Evolutionary conservation across 2,113 vertebrate genomes (phyloP), one percentile per base, ranked within the genome.

Genomic region (Salminus brasiliensis): DNA sequence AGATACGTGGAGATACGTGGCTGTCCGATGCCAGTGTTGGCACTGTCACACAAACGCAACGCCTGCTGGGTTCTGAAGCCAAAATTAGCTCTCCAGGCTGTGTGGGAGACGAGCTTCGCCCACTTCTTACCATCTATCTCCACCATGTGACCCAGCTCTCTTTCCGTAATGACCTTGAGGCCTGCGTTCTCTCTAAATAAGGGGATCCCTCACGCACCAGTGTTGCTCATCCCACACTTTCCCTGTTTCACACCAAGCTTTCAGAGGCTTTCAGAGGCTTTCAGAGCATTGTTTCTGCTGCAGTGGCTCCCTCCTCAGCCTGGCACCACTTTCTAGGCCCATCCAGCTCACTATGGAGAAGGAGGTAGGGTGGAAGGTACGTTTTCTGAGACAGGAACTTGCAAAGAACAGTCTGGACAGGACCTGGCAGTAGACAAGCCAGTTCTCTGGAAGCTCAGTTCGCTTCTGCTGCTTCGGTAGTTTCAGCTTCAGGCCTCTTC

Each of bases 151-250:
- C 45, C 57, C 30, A 13, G n/a, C 25, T 32, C 13, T 60, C 8
- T 62, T 77, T 55, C 15, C n/a, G 41, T 41, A 49, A 78, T 78
- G 76, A 78, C 53, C 71, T 21, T 71, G 30, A 25, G 39, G 34
- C 63, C 18, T 27, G 47, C n/a, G 16, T 27, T 66, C 62, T 66
- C 29, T 41, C 25, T 60, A 32, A 53, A 7, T 63, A 34, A 76
- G 82, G 82, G 78, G 73, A 83, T 83, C 82, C 81, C 78, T 60
- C 39, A 45, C 8, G 30, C 29, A 59, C 2, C 1, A 12, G 36
- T 76, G 29, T 80, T 63, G 49, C 47, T 72, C 57, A 47, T 59
- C 52, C 72, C 45, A 74, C 52, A 68, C 29, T 47, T 53, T 82
- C 49, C 63, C 74, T 25, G 74, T 68, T n/a, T 76, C 49, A 29